Conservation (phyloP, 2,797 vertebrate species). For the Anguilla obscura region DNA sequence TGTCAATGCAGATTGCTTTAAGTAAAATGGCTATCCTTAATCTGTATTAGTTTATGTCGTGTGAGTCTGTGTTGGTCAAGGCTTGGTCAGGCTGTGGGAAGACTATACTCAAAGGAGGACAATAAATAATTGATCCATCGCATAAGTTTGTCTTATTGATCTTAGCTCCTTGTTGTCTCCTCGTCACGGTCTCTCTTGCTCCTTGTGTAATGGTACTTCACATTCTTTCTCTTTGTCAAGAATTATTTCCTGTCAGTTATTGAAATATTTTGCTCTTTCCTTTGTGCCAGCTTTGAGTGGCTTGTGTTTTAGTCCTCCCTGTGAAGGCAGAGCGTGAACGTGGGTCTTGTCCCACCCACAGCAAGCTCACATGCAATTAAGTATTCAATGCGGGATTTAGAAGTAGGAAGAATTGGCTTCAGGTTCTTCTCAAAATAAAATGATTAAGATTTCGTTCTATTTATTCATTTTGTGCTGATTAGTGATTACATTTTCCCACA, state of each 20-base stretch:
- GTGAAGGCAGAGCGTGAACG: not conserved
- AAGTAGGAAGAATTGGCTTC: not conserved
- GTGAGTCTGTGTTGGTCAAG: too few species aligned
- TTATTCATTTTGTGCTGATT: not conserved
- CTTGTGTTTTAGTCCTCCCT: too few species aligned
- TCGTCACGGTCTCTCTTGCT: too few species aligned
- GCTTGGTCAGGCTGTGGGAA: not conserved
- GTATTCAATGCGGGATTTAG: conserved; percentile 14
- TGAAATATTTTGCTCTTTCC: not conserved
- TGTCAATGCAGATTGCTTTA: too few species aligned
- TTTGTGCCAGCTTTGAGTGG: not conserved
- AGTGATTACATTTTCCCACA: not conserved
- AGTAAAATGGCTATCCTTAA: too few species aligned
- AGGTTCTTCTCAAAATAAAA: not conserved
- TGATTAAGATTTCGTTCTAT: not conserved
- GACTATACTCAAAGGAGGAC: not conserved
- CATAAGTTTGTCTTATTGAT: not conserved
- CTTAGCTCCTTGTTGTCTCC: too few species aligned
- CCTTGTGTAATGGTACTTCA: too few species aligned
- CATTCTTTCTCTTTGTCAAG: not conserved
- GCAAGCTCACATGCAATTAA: conserved; percentile 55
- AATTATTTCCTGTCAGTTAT: not conserved
- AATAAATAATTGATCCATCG: not conserved
- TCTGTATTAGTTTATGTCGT: too few species aligned
- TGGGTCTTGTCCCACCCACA: conserved; percentile 35